These are phyloP conservation scores for Drosophila silvestris DNA, from an alignment of 2,888 invertebrate species.

Conservation along the genomic window DNA sequence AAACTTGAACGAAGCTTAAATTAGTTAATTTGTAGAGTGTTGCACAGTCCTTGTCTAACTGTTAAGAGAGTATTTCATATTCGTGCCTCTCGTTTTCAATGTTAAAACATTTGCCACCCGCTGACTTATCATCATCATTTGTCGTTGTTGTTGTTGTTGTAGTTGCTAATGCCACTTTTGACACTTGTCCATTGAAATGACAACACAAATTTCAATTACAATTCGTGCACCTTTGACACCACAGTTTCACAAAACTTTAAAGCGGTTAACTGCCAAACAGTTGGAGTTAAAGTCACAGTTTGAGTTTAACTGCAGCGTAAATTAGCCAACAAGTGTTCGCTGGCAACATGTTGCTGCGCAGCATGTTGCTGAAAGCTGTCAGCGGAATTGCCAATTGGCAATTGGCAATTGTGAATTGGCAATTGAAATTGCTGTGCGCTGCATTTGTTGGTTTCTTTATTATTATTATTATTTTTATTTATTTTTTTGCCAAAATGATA, in stretches of 20 bases:
- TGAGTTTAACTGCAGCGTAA: slow-evolving; percentile 39
- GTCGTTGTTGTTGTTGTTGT: slow-evolving; percentile 25
- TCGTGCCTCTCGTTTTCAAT: background rate
- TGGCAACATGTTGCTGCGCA: slow-evolving; percentile 61
- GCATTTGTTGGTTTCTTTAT: slow-evolving; percentile 22
- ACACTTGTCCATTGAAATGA: slow-evolving; percentile 56
- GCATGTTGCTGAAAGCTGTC: slow-evolving; percentile 54
- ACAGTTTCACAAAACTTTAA: slow-evolving; percentile 17
- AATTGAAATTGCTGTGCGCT: slow-evolving; percentile 39
- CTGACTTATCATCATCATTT: slow-evolving; percentile 26
- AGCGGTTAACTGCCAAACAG: slow-evolving; percentile 27
- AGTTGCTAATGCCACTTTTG: slow-evolving; percentile 30
- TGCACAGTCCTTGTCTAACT: background rate
- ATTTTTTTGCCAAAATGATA: slow-evolving; percentile 40
- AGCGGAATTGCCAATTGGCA: slow-evolving; percentile 31
- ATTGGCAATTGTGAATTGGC: slow-evolving; percentile 29
- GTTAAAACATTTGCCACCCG: slow-evolving; percentile 33
- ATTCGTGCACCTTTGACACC: slow-evolving; percentile 68
- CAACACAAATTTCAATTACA: slow-evolving; percentile 61
- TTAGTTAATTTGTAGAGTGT: background rate
- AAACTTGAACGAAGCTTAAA: background rate
- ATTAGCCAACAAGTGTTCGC: slow-evolving; percentile 61
- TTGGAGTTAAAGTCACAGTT: background rate
- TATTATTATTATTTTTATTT: background rate
- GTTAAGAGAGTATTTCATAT: background rate